Base-by-base conservation (phyloP, 2,888 invertebrate genomes). In the Metellina segmentata region DNA sequence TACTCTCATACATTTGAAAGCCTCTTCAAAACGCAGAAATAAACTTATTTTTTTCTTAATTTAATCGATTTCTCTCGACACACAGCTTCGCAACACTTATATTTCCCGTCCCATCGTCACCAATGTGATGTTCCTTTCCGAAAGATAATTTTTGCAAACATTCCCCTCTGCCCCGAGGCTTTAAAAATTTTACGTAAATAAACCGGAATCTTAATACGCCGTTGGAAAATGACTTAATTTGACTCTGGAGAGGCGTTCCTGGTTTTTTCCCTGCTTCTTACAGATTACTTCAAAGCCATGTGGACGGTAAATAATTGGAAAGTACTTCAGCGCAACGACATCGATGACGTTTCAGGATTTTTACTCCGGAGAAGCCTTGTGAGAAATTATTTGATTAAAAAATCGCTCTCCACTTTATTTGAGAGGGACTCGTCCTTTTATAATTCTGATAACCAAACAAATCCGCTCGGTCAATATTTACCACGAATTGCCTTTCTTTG, bases 121-220 rank as follows among this genome's bases (percentile, higher is more conserved):
- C 20, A 74, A 52, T 72, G 19, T 19, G 51, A 53, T 48, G 20
- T 61, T 34, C 11, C 20, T 79, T 20, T 34, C 34, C 48, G 53
- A 74, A 19, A 34, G 71, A 71, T 71, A 71, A 89, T 85, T 90
- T 85, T 90, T 85, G 34, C 11, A 85, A 85, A 85, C 69, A 81
- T 20, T n/a, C 52, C 48, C 9, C 19, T 90, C 74, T 70, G 74
- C 90, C 90, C 49, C 48, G 7, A 34, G 90, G 75, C 61, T 16
- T 52, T 51, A 70, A 79, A 85, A 69, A 69, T 49, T 79, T 61
- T 81, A 81, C 69, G 19, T 51, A 75, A 90, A 75, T 85, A 85
- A 77, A 74, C 53, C 16, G 5, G 48, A 53, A 71, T 48, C 61
- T 52, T 49, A 34, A 81, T 74, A 78, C 9, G 16, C 7, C 11